Percentiles rank a stretch among this genome's conserved stretches.
These are phyloP conservation scores for Zygogramma bicolorata DNA, from an alignment of 2,888 invertebrate species.

Conservation along the genomic window DNA sequence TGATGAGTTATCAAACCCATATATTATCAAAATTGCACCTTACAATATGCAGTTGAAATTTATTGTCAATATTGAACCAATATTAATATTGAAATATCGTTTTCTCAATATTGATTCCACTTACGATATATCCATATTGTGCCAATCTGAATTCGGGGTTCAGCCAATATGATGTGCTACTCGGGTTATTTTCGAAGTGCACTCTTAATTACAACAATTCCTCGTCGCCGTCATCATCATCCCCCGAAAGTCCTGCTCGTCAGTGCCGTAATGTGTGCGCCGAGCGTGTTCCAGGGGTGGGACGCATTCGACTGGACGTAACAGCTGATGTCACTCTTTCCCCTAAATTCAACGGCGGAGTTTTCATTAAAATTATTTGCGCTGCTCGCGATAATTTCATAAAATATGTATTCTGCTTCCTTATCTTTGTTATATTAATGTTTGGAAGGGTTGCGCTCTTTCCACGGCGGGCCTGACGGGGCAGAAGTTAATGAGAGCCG, in stretches of 20 bases:
- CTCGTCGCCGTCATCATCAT: background rate
- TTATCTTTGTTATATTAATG: constrained; percentile 59
- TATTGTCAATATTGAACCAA: too few relatives aligned
- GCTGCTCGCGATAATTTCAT: constrained; percentile 65
- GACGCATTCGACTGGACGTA: constrained; percentile 67
- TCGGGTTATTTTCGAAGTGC: too few relatives aligned
- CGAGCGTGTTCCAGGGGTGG: constrained; percentile 65
- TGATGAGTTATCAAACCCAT: too few relatives aligned
- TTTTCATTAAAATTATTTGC: constrained; percentile 68
- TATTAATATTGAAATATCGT: too few relatives aligned
- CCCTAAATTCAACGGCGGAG: constrained; percentile 62
- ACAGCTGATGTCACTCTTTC: constrained; percentile 69
- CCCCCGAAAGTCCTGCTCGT: constrained; percentile 34
- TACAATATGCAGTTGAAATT: too few relatives aligned
- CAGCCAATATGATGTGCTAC: too few relatives aligned
- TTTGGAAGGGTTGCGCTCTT: constrained; percentile 50
- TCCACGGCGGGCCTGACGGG: constrained; percentile 36
- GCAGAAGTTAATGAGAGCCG: constrained; percentile 39
- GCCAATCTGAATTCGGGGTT: too few relatives aligned
- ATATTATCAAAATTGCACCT: too few relatives aligned
- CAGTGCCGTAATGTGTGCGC: constrained; percentile 61
- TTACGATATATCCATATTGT: too few relatives aligned
- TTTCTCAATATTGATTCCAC: too few relatives aligned
- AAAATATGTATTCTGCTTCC: constrained; percentile 66
- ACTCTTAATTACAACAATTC: background rate